These are phyloP conservation scores for Yponomeuta plumbellus DNA, from an alignment of 2,888 invertebrate genomes.

Conservation along the genomic window DNA sequence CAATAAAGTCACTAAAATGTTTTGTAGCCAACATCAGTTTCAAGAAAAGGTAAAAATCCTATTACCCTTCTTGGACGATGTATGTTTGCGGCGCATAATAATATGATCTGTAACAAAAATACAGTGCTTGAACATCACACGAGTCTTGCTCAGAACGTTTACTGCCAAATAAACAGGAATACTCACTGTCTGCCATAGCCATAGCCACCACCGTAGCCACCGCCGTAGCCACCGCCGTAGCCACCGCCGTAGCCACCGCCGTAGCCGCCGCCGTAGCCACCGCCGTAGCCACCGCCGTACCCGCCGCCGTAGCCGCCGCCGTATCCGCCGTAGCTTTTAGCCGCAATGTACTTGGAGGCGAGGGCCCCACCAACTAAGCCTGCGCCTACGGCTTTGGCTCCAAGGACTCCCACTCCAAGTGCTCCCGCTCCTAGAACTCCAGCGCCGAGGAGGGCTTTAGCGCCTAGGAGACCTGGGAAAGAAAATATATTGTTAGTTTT, in stretches of 20 bases:
- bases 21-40: not conserved
- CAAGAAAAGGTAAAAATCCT: not conserved
- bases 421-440: slow-evolving; percentile 46
- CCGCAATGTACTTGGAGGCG: slow-evolving; percentile 33
- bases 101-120: slow-evolving; percentile 1
- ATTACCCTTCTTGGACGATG: slow-evolving; percentile 8
- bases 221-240: slow-evolving; percentile 19
- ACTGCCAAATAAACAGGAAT: not conserved
- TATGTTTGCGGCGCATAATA: not conserved
- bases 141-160: not conserved
- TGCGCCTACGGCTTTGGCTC: slow-evolving; percentile 39
- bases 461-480: slow-evolving; percentile 38
- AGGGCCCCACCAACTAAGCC: slow-evolving; percentile 59
- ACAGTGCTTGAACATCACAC: not conserved
- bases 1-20: not conserved
- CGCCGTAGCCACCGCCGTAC: slow-evolving; percentile 1
- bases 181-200: slow-evolving; percentile 10
- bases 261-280: slow-evolving; percentile 7
- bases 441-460: slow-evolving; percentile 45
- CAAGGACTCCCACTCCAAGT: slow-evolving; percentile 51
- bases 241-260: slow-evolving; percentile 21
- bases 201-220: not conserved
- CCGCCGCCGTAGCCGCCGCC: slow-evolving; percentile 17
- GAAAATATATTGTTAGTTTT: slow-evolving; percentile 16
- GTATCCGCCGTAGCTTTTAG: slow-evolving; percentile 29